Base-by-base conservation (phyloP, 2,113 vertebrate species). In the Platycercus adscitus region DNA sequence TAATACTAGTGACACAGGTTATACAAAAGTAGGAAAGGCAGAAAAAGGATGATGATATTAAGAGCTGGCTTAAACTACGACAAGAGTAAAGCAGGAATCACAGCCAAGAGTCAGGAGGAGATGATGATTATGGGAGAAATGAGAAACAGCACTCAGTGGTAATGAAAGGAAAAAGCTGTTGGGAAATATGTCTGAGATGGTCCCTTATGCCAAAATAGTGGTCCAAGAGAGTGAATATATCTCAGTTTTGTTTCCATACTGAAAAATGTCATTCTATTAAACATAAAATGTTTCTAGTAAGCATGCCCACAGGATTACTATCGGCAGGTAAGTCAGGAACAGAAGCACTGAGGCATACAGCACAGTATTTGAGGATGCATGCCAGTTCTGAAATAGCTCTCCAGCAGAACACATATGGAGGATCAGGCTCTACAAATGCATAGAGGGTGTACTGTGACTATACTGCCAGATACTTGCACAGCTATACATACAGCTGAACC, bases 271-370 rank as follows among this genome's bases (percentile, higher is more conserved):
- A 37, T 86, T 89, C 61, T 85, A 41, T 69, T 58, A 47, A 39
- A 56, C 58, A 20, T 5, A 18, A 56, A 56, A 44, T 41, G 17
- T 43, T 61, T 77, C 63, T 21, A 49, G 20, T 28, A 47, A 85
- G 63, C 15, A 7, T 46, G 71, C 28, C 33, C 53, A 37, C 28
- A 49, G 66, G 53, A 69, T 28, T 70, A 13, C 49, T 66, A 1
- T 15, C 0, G 0, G 13, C 0, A 0, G 76, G 33, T 63, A 73
- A 13, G 76, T 41, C 66, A 31, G 71, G 63, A 89, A 7, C 1
- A 6, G 63, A 72, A 56, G 58, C n/a, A n/a, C 75, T 23, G 19
- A 73, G 63, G 64, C 7, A 7, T 49, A 23, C 33, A 73, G 68
- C 66, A 33, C 65, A 16, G 35, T 7, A 23, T 81, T 41, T 16